Evolutionary conservation across 2,113 vertebrate species (phyloP).

Genomic region (Salvelinus namaycush): DNA sequence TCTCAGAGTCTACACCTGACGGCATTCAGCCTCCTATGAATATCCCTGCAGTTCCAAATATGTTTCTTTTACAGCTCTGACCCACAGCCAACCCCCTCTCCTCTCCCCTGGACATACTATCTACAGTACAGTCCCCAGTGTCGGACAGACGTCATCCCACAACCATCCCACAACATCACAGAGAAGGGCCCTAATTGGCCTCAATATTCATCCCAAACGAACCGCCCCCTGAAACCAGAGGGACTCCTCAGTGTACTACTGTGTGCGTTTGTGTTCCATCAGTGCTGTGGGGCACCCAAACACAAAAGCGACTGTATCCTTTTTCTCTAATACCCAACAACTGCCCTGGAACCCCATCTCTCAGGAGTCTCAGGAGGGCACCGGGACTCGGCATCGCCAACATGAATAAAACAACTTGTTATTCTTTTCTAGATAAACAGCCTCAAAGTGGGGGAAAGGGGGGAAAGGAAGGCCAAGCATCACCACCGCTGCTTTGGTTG

Average conservation of each 20-base stretch:
- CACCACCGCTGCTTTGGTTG: conserved; percentile 57
- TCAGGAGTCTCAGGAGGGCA: conserved; percentile 58
- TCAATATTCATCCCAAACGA: conserved; percentile 1
- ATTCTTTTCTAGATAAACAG: conserved; percentile 74
- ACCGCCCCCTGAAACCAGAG: conserved; percentile 9
- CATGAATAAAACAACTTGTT: conserved; percentile 77
- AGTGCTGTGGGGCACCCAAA: not conserved
- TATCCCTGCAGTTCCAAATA: not conserved
- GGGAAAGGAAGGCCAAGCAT: conserved; percentile 15
- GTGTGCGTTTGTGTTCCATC: conserved; percentile 8
- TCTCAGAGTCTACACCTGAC: not conserved
- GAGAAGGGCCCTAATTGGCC: not conserved
- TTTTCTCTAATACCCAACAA: conserved; percentile 47
- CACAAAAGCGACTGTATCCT: conserved; percentile 46
- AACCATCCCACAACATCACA: conserved; percentile 18
- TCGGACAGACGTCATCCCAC: conserved; percentile 20
- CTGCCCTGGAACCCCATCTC: conserved; percentile 44
- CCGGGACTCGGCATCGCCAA: conserved; percentile 50
- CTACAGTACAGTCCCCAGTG: not conserved
- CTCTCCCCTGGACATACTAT: not conserved
- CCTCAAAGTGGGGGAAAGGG: conserved; percentile 66
- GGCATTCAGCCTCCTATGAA: not conserved
- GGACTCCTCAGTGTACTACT: conserved; percentile 17
- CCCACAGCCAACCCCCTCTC: not conserved
- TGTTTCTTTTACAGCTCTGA: not conserved